Evolutionary conservation across 2,888 invertebrate genomes (phyloP).

Genomic region (Pimpla rufipes): DNA sequence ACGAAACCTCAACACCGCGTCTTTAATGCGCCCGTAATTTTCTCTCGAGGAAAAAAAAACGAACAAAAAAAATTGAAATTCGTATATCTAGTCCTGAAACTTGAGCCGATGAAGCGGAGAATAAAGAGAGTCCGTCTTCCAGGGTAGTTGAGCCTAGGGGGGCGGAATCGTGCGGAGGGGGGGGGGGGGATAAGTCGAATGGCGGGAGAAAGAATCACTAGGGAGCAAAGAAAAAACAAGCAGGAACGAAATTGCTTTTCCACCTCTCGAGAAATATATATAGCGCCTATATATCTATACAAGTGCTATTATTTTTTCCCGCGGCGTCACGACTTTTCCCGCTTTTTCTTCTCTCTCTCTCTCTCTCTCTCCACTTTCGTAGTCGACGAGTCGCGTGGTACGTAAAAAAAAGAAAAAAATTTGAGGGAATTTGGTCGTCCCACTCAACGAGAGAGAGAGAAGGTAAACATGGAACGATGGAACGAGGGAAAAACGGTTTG

Average conservation of each 20-base stretch:
- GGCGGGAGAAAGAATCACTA: constrained; percentile 30
- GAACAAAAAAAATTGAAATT: neutral
- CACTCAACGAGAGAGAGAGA: constrained; percentile 24
- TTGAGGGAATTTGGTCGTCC: constrained; percentile 32
- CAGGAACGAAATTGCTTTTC: constrained; percentile 58
- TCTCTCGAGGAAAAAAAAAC: neutral
- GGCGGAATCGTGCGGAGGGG: neutral
- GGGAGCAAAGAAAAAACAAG: constrained; percentile 27
- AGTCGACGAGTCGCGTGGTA: constrained; percentile 24
- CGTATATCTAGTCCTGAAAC: neutral
- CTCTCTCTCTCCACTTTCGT: constrained; percentile 18
- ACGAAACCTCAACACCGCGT: neutral
- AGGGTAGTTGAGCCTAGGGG: neutral
- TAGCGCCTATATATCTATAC: constrained; percentile 33
- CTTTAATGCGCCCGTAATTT: constrained; percentile 1
- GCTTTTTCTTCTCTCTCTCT: constrained; percentile 21
- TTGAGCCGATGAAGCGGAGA: neutral
- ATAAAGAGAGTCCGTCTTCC: neutral
- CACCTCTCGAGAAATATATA: constrained; percentile 51
- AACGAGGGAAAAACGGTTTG: constrained; percentile 18
- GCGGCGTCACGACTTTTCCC: constrained; percentile 33
- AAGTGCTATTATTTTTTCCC: constrained; percentile 50
- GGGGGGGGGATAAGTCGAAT: neutral
- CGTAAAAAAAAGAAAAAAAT: neutral
- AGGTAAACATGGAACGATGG: constrained; percentile 28